Percentiles rank a stretch among this genome's conserved stretches.
Evolutionary conservation across 2,797 vertebrate genomes (phyloP).

Genomic region (Channallabes apus): DNA sequence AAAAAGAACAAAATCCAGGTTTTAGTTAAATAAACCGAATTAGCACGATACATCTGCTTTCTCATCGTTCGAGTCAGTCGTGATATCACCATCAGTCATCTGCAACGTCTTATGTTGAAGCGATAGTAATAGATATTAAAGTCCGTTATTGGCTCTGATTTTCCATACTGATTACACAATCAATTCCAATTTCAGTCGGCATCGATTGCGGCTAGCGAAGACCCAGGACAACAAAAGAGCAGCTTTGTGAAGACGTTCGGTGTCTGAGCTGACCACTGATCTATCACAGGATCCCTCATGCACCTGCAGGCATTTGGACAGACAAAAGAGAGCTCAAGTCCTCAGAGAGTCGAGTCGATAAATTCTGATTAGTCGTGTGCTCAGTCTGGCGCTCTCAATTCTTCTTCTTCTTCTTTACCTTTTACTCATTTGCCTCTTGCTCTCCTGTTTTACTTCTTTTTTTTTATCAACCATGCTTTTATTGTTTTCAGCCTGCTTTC

Average conservation of each 20-base stretch:
- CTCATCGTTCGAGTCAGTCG: constrained; percentile 27
- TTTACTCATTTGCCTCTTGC: background rate
- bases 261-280: constrained; percentile 65
- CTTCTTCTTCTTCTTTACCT: constrained; percentile 12
- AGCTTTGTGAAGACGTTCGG: constrained; percentile 62
- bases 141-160: constrained; percentile 46
- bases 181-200: constrained; percentile 75
- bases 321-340: constrained; percentile 70
- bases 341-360: constrained; percentile 69
- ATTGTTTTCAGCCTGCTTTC: constrained; percentile 22
- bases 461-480: background rate
- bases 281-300: constrained; percentile 43
- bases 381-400: constrained; percentile 36
- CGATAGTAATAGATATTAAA: constrained; percentile 47
- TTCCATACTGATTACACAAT: constrained; percentile 64
- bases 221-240: constrained; percentile 67
- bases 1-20: background rate
- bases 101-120: constrained; percentile 47
- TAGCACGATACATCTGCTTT: constrained; percentile 1
- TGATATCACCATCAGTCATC: constrained; percentile 34
- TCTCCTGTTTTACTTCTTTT: background rate
- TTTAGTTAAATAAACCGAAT: constrained; percentile 1
- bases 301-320: constrained; percentile 66
- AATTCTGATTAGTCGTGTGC: constrained; percentile 71
- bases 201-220: constrained; percentile 66